Conservation (phyloP, 2,113 vertebrate genomes). For the Okapia johnstoni region DNA sequence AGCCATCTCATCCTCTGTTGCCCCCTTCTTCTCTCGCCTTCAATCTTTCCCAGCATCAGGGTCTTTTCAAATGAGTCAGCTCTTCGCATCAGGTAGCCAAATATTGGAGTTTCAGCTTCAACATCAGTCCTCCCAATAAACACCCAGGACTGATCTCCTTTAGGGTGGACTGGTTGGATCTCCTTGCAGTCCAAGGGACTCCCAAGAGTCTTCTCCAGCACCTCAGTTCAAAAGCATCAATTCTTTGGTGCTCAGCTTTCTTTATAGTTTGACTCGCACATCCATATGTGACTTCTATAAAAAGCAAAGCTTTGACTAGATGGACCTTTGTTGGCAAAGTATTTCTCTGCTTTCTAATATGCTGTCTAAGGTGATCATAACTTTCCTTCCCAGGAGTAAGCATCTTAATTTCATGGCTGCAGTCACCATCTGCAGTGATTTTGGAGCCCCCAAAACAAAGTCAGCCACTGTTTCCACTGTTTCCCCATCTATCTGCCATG, state of each 20-base stretch:
- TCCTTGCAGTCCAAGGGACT: background rate
- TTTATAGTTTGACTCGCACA: background rate
- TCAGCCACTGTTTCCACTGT: background rate
- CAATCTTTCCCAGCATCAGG: background rate
- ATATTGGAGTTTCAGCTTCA: background rate
- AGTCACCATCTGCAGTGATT: background rate
- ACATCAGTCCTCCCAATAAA: background rate
- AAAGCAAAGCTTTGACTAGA: background rate
- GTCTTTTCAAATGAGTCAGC: background rate
- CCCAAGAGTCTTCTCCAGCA: background rate
- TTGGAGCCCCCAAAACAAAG: background rate
- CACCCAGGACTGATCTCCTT: background rate
- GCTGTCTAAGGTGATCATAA: background rate
- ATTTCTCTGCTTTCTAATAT: background rate
- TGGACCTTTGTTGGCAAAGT: rapidly evolving
- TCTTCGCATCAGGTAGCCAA: background rate
- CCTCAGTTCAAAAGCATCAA: background rate
- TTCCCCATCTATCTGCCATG: background rate
- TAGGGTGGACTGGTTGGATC: background rate
- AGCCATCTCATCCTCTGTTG: background rate
- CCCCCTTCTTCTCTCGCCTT: background rate
- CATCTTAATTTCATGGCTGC: background rate
- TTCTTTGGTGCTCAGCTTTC: background rate
- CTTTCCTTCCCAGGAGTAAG: background rate
- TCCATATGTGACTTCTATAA: background rate